Conservation (phyloP, 2,888 invertebrate species). For the Acanthococcus lagerstroemiae region DNA sequence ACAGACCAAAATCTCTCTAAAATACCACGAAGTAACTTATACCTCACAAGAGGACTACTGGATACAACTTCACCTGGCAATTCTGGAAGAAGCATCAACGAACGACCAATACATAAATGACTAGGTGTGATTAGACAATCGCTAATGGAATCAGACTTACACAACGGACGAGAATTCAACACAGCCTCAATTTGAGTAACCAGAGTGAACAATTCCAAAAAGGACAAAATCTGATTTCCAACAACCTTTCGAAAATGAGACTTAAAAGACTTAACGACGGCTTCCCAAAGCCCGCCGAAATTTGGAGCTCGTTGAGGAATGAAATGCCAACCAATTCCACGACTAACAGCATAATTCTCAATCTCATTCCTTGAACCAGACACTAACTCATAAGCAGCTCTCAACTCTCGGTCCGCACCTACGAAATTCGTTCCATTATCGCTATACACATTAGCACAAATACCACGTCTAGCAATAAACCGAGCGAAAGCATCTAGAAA, state of each 20-base stretch:
- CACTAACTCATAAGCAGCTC: not conserved
- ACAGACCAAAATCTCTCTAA: not conserved
- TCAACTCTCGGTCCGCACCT: conserved; percentile 21
- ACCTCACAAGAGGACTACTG: not conserved
- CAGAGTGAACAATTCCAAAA: conserved; percentile 39
- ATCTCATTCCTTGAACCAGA: not conserved
- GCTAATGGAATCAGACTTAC: conserved; percentile 29
- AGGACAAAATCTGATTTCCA: conserved; percentile 36
- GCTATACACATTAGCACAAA: not conserved
- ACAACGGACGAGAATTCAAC: conserved; percentile 39
- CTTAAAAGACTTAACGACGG: not conserved
- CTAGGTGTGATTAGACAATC: conserved; percentile 27
- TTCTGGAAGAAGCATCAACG: not conserved
- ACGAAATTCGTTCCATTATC: conserved; percentile 2
- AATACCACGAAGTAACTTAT: not conserved
- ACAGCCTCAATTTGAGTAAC: conserved; percentile 39
- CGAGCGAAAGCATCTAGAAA: not conserved
- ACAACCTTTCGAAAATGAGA: conserved; percentile 32
- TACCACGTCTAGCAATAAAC: not conserved
- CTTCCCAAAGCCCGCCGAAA: not conserved
- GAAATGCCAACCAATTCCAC: not conserved
- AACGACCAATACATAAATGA: not conserved
- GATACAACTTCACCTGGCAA: not conserved
- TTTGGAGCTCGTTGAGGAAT: not conserved
- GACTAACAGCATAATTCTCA: too few species aligned